Evolutionary conservation across 2,797 vertebrate species (phyloP), one percentile per base, ranked within the genome.

Genomic region (Lophius americanus): DNA sequence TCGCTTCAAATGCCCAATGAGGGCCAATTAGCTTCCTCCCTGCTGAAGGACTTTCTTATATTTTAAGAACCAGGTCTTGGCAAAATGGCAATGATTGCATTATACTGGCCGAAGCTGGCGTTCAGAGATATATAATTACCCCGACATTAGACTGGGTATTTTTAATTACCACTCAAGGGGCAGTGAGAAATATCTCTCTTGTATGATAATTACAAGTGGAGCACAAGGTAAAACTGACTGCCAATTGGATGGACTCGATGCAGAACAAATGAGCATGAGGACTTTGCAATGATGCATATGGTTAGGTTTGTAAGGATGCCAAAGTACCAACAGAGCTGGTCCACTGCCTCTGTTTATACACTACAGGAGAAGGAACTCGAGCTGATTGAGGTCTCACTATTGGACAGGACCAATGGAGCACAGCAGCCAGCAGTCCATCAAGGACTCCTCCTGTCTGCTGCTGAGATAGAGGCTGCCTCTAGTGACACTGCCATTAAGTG

Each of bases 241-340:
- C 44, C 69, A 32, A 33, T 64, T n/a, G 39, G 42, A 47, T 23
- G 33, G 55, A 68, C 38, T 51, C 47, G 39, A 33, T 4, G 51
- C 58, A 54, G 64, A 60, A 73, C 67, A 78, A 75, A 76, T 50
- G 42, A 74, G 23, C 23, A 2, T 23, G 42, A 63, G 54, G 54
- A 63, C 54, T 46, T 49, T 12, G 46, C 75, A 63, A 47, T 42
- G 43, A 70, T 49, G 60, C 50, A 50, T 75, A 65, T 61, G 60
- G 37, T 76, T 76, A 44, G 65, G 53, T 50, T 59, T 79, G 69
- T 57, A 68, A 33, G 5, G 14, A 5, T 51, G 70, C 75, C 79
- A 84, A 38, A 60, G 62, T 49, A 48, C 37, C 49, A 35, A 55
- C 50, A 51, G 78, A 81, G 65, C 53, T 48, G 49, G 36, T 72